Conservation (phyloP, 2,888 invertebrate species). For the Limnephilus lunatus region DNA sequence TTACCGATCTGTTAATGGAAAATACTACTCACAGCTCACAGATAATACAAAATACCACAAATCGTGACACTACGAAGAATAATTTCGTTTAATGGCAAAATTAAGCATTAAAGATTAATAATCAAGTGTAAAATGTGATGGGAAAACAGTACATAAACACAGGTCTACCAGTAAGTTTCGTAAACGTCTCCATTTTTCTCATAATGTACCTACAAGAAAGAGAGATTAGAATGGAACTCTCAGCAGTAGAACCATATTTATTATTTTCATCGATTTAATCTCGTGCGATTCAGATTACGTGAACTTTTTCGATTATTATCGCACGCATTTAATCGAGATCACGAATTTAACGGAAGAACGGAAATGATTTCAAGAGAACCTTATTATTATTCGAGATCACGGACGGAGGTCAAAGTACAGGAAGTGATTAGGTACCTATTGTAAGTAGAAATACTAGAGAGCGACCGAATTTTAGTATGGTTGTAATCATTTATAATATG, state of each 20-base stretch:
- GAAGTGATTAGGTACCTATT: not conserved
- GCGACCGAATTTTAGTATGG: not conserved
- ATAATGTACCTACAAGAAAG: not conserved
- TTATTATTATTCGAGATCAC: not conserved
- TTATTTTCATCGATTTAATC: not conserved
- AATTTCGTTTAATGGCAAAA: not conserved
- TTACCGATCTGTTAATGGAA: not conserved
- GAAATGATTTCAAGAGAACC: not conserved
- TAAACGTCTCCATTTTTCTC: too few relatives aligned
- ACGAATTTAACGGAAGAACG: not conserved
- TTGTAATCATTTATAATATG: constrained; percentile 1
- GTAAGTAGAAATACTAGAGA: not conserved
- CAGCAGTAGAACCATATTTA: not conserved
- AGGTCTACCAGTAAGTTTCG: not conserved
- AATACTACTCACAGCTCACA: not conserved
- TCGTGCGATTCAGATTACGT: not conserved
- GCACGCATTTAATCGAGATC: not conserved
- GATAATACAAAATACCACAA: not conserved
- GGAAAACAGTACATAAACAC: not conserved
- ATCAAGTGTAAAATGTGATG: not conserved
- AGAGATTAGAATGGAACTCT: not conserved
- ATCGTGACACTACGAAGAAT: not conserved
- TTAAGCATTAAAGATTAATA: not conserved
- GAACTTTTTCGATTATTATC: not conserved
- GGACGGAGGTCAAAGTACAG: constrained; percentile 14